phyloP scores from a whole-genome alignment of 2,888 invertebrate species.

The Ecliptopera silaceata region DNA sequence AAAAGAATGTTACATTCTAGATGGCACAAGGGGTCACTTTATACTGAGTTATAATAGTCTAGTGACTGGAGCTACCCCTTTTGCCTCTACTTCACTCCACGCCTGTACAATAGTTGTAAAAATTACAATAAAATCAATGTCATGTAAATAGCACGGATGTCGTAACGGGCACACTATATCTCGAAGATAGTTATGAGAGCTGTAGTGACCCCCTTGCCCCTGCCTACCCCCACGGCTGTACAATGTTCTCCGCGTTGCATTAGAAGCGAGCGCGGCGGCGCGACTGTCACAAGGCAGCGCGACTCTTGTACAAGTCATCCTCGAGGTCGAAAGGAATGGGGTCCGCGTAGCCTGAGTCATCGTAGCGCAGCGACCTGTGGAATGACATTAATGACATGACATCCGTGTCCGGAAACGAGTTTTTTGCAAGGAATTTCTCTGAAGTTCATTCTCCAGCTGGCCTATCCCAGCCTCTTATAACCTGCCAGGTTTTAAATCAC shows the following conservation, averaged over 20 bases:
- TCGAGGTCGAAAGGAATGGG: constrained; percentile 85
- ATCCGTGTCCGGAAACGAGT: constrained; percentile 12
- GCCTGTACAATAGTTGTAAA: background rate
- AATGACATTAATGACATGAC: constrained; percentile 1
- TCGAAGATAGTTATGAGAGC: background rate
- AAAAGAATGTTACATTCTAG: no score
- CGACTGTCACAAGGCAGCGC: constrained; percentile 82
- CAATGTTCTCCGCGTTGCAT: constrained; percentile 21
- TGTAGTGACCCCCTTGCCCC: background rate
- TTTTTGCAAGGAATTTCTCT: constrained; percentile 8
- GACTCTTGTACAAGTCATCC: constrained; percentile 86
- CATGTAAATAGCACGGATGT: no score
- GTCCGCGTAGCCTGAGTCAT: constrained; percentile 89
- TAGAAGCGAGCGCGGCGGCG: constrained; percentile 74
- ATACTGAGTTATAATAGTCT: no score
- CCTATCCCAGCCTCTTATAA: no score
- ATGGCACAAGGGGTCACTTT: no score
- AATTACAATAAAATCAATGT: no score
- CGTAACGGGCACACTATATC: no score
- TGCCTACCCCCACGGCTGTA: constrained; percentile 6
- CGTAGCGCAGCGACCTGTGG: constrained; percentile 84
- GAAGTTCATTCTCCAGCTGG: constrained; percentile 6
- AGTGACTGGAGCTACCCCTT: background rate
- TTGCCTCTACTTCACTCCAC: background rate
- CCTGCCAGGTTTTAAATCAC: no score